These are phyloP conservation scores for Rhabdomys pumilio DNA, from an alignment of 2,797 vertebrate species.

Conservation along the genomic window DNA sequence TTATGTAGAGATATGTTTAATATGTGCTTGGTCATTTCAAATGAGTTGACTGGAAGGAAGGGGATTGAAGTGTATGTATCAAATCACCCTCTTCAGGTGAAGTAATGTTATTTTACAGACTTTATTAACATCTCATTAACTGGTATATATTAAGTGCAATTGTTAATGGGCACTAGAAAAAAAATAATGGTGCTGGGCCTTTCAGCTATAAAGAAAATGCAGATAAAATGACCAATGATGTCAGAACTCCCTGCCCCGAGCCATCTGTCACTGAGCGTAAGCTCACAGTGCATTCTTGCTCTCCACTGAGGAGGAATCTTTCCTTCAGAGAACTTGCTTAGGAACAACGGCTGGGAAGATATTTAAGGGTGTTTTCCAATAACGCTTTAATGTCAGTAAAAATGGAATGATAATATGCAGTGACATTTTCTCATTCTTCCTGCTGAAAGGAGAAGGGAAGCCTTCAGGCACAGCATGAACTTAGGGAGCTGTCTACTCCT, in stretches of 20 bases:
- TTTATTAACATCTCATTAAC: conserved; percentile 64
- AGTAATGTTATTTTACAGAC: conserved; percentile 63
- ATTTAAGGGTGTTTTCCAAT: conserved; percentile 70
- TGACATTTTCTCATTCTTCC: conserved; percentile 76
- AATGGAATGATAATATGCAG: conserved; percentile 65
- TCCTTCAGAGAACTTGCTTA: conserved; percentile 35
- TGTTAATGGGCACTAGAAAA: conserved; percentile 17
- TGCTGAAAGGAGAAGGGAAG: conserved; percentile 53
- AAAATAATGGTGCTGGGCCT: conserved; percentile 11
- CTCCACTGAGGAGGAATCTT: background rate
- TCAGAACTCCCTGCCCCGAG: conserved; percentile 35
- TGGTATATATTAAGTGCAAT: conserved; percentile 58
- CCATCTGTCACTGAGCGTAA: conserved; percentile 48
- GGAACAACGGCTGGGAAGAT: conserved; percentile 54
- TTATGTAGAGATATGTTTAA: background rate
- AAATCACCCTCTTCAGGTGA: conserved; percentile 58
- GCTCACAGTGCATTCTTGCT: conserved; percentile 12
- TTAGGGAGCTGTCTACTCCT: background rate
- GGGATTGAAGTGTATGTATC: conserved; percentile 7
- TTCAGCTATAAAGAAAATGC: conserved; percentile 60
- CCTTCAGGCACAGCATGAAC: conserved; percentile 46
- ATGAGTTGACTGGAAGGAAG: conserved; percentile 37
- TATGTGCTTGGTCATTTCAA: conserved; percentile 57
- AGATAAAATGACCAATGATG: conserved; percentile 35
- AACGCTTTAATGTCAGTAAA: conserved; percentile 73